These are phyloP conservation scores for Orthonevra nobilis DNA, from an alignment of 2,888 invertebrate genomes.

Conservation along the genomic window DNA sequence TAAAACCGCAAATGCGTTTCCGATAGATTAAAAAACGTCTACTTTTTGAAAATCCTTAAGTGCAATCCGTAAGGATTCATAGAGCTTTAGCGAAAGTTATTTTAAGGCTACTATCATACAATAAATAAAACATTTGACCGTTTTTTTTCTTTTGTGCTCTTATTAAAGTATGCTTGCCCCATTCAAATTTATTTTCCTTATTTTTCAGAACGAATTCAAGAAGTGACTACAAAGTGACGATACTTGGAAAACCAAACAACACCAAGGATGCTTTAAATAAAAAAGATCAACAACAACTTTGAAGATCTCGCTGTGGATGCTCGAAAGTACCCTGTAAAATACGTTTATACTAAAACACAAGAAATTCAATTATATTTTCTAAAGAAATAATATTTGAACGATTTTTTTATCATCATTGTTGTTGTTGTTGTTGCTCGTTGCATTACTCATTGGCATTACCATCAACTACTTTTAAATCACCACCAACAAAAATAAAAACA, in stretches of 20 bases:
- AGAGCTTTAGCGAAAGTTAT: too few relatives aligned
- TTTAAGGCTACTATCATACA: too few relatives aligned
- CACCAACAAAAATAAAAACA: too few relatives aligned
- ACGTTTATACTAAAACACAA: constrained; percentile 40
- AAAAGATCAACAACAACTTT: constrained; percentile 18
- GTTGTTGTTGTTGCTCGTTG: constrained; percentile 58
- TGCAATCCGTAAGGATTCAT: too few relatives aligned
- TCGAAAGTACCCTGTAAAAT: constrained; percentile 56
- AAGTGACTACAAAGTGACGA: constrained; percentile 9
- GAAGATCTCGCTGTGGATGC: constrained; percentile 50
- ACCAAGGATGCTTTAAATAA: constrained; percentile 35
- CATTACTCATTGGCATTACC: constrained; percentile 28
- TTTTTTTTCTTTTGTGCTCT: too few relatives aligned
- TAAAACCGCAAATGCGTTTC: too few relatives aligned
- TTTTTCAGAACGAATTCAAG: too few relatives aligned
- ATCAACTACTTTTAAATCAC: constrained; percentile 16
- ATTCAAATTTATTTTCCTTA: too few relatives aligned
- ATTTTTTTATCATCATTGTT: constrained; percentile 48
- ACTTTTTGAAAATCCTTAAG: too few relatives aligned
- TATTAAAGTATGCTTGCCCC: too few relatives aligned
- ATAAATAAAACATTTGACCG: too few relatives aligned
- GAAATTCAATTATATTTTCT: constrained; percentile 40
- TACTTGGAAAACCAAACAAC: constrained; percentile 20
- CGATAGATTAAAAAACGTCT: too few relatives aligned
- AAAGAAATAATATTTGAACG: constrained; percentile 27